These are phyloP conservation scores for Augiades crinisus DNA, from an alignment of 2,888 invertebrate genomes.

Conservation along the genomic window DNA sequence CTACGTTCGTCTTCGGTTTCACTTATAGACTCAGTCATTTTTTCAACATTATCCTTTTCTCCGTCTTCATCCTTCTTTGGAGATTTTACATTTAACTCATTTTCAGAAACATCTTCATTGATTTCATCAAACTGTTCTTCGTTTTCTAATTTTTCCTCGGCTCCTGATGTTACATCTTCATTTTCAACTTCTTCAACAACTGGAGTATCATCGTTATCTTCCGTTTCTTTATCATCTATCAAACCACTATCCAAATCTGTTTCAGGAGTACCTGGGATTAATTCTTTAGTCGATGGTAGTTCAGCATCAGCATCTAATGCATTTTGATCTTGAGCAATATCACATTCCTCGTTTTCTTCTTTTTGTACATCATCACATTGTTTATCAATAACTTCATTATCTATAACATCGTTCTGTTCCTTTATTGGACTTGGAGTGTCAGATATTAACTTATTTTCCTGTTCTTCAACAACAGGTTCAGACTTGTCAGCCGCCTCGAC, in stretches of 20 bases:
- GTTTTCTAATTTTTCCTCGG: constrained; percentile 25
- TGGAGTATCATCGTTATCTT: constrained; percentile 11
- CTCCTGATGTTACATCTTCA: constrained; percentile 5
- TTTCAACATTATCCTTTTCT: constrained; percentile 34
- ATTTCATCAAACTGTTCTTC: constrained; percentile 25
- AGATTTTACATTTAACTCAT: constrained; percentile 28
- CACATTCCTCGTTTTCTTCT: not conserved
- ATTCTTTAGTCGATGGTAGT: not conserved
- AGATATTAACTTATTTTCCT: constrained; percentile 10
- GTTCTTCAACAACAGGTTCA: constrained; percentile 16
- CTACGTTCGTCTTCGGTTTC: constrained; percentile 85
- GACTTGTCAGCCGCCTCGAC: constrained; percentile 30
- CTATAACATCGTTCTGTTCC: constrained; percentile 2
- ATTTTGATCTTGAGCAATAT: not conserved
- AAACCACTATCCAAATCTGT: not conserved
- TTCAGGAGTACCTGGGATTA: not conserved
- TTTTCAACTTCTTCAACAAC: constrained; percentile 8
- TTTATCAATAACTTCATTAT: not conserved
- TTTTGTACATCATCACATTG: not conserved
- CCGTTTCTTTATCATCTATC: not conserved
- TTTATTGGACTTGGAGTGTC: constrained; percentile 9
- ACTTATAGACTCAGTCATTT: constrained; percentile 83
- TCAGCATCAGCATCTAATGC: not conserved
- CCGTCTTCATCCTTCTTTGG: constrained; percentile 48
- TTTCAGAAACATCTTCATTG: constrained; percentile 27